A percentile compares a stretch with the other conserved stretches of the same genome.
These are phyloP conservation scores for Strigamia maritima DNA, from an alignment of 2,888 invertebrate species.

Conservation along the genomic window DNA sequence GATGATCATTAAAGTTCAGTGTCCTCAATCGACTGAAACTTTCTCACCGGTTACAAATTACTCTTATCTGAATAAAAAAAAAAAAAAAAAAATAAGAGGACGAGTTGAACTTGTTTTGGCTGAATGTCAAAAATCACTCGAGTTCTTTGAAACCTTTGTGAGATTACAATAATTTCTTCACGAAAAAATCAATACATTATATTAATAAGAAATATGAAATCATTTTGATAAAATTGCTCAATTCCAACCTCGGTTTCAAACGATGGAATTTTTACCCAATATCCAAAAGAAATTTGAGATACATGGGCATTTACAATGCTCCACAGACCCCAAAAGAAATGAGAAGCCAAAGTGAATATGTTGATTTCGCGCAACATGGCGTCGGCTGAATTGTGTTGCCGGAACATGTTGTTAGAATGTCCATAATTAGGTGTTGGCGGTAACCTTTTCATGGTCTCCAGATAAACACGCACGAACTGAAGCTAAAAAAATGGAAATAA, in stretches of 20 bases:
- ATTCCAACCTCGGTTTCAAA: too few species aligned
- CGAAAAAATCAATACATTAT: too few species aligned
- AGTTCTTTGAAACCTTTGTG: neutral
- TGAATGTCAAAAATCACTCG: neutral
- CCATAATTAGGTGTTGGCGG: conserved; percentile 23
- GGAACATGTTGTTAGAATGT: conserved; percentile 36
- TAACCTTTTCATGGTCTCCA: conserved; percentile 47
- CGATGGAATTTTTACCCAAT: conserved; percentile 68
- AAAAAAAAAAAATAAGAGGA: neutral
- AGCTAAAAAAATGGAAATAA: conserved; percentile 49
- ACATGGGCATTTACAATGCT: conserved; percentile 79
- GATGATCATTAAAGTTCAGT: neutral
- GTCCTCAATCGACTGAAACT: neutral
- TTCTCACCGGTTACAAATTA: neutral
- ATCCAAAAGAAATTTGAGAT: conserved; percentile 88
- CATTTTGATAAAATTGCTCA: too few species aligned
- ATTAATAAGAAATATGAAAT: neutral
- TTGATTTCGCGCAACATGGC: conserved; percentile 70
- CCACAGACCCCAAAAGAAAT: conserved; percentile 95
- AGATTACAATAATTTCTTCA: neutral
- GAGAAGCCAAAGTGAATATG: conserved; percentile 79
- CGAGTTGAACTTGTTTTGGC: neutral
- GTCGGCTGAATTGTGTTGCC: conserved; percentile 39
- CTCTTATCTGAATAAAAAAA: neutral
- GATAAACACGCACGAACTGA: conserved; percentile 61